Conservation (phyloP, 2,113 vertebrate genomes). For the Oxyura jamaicensis region DNA sequence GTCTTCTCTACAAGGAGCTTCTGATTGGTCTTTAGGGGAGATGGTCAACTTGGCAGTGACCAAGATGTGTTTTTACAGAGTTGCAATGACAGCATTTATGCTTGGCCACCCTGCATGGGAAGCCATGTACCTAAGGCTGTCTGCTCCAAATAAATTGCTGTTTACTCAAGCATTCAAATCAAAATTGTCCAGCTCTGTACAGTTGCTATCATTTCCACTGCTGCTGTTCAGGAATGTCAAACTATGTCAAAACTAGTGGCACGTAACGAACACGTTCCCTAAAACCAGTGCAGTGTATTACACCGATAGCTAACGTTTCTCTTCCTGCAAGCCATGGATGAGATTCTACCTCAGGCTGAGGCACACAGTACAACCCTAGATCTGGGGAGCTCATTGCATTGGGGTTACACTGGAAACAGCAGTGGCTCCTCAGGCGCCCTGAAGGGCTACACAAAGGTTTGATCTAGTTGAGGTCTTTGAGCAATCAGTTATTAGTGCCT, state of each 20-base stretch:
- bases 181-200: not conserved
- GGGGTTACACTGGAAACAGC: rapidly evolving
- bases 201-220: not conserved
- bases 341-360: not conserved
- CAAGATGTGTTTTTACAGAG: not conserved
- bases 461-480: not conserved
- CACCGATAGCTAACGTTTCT: not conserved
- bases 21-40: not conserved
- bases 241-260: not conserved
- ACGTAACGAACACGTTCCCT: not conserved
- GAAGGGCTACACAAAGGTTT: not conserved
- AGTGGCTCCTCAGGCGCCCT: rapidly evolving
- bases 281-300: not conserved
- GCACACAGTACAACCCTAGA: rapidly evolving
- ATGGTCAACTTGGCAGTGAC: not conserved
- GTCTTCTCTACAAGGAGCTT: not conserved
- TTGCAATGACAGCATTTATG: not conserved
- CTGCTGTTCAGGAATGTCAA: not conserved
- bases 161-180: not conserved
- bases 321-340: rapidly evolving
- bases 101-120: not conserved
- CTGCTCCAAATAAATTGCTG: not conserved
- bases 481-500: rapidly evolving
- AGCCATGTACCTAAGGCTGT: not conserved
- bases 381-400: rapidly evolving